Evolutionary conservation across 2,888 invertebrate species (phyloP), one percentile per base, ranked within the genome.

Genomic region (Drosophila tripunctata): DNA sequence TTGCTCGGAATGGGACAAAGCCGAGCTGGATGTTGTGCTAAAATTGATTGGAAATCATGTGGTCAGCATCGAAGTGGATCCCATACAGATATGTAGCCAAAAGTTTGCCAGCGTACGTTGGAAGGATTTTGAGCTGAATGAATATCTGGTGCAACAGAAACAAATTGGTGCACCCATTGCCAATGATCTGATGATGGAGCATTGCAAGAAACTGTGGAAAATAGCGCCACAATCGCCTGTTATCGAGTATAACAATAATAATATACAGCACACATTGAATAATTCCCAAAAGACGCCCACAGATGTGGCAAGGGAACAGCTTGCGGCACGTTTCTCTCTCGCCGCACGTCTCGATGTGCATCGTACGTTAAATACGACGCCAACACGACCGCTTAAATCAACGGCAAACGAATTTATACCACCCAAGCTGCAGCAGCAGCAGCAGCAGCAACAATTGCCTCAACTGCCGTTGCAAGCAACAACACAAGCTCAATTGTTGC

Each of bases 31-130:
- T 24, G 70, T 78, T 43, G 88, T 91, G 30, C 61, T 70, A 12
- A 76, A 87, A 24, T 66, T 90, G 66, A 80, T 90, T 24, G 70
- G 74, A 0, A 80, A 87, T 54, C 86, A 90, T 68, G 78, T 69
- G 27, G 69, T 90, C 38, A 87, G 84, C 41, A 81, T 90, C 33
- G 68, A 72, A 41, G 69, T 89, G 55, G 77, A 89, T 56, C 27
- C 61, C 43, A 61, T 38, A 7, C 61, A 90, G 75, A 81, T 89
- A 45, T 88, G 71, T 41, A 87, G 81, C 45, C 87, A 90, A 64
- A 90, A 89, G 75, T 90, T 91, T 69, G 89, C 88, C 66, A 85
- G 78, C 48, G 84, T 91, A 52, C 88, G 87, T 62, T 90, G 91
- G 90, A 89, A 89, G 33, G 90, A 90, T 56, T 90, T 89, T 35